Evolutionary conservation across 2,113 vertebrate species (phyloP), one percentile per base, ranked within the genome.

Genomic region (Platichthys stellatus): DNA sequence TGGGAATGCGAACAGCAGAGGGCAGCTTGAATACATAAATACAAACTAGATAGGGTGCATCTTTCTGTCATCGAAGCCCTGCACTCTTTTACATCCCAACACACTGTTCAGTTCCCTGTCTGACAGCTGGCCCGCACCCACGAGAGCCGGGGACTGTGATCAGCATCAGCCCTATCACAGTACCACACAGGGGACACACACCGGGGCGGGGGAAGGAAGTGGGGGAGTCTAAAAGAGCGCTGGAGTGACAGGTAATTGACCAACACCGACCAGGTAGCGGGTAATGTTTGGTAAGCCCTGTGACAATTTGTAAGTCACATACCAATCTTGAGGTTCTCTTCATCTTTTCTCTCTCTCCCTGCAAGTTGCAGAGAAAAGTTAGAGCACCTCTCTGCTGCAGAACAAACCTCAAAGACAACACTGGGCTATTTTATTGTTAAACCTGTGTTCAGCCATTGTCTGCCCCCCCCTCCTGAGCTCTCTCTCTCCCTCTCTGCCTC

Each of bases 21-120:
- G 94, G 94, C 93, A 94, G 93, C 93, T 94, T 94, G 90, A 94
- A 94, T 93, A 88, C 92, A 94, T 92, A 92, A 91, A 93, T 93
- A 92, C 87, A 86, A 90, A 88, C 86, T 72, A 88, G 78, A 72
- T n/a, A 69, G 78, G 63, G 69, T 47, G 80, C 88, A 81, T 85
- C 88, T 86, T 80, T 74, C 73, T 69, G 83, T 76, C 86, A 75
- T 92, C 84, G 82, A 72, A 86, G 66, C 69, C 76, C 68, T 72
- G 83, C 84, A 58, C 86, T 87, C 18, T 40, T 90, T 80, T 86
- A 83, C 85, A 86, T 91, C 66, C 74, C 88, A 61, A 73, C 81
- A 73, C 82, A 73, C 62, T 57, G 63, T 80, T 85, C 86, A 64
- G 64, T 78, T 69, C 59, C 59, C 76, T 63, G 82, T 82, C 83